Evolutionary conservation across 1,140 invertebrate genomes (phyloP).

Genomic region (Globodera rostochiensis): DNA sequence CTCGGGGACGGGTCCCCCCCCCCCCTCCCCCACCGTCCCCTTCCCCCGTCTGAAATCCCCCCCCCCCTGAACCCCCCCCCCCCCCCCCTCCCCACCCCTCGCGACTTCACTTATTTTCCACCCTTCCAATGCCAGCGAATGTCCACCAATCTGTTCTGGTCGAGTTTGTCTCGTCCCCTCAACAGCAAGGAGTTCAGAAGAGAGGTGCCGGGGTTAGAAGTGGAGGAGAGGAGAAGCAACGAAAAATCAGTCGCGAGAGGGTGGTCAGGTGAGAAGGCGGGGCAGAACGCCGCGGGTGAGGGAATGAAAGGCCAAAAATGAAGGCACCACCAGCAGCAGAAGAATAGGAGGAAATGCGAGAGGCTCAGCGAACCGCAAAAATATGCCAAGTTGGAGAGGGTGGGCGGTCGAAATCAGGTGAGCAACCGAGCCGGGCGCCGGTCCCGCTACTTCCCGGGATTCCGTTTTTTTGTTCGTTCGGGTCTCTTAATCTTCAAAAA

Average conservation of each 20-base stretch:
- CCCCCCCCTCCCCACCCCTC: no score
- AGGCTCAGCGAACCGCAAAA: conserved; percentile 22
- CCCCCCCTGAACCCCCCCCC: no score
- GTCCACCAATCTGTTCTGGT: not conserved
- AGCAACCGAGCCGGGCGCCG: not conserved
- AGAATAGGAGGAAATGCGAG: not conserved
- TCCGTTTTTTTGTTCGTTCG: no score
- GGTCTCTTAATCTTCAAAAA: not conserved
- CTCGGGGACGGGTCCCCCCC: no score
- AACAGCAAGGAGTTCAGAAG: not conserved
- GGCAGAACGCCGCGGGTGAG: not conserved
- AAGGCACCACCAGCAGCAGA: not conserved
- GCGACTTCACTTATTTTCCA: no score
- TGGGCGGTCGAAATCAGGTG: conserved; percentile 20
- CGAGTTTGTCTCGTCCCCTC: not conserved
- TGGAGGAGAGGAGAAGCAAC: not conserved
- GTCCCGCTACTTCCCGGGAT: not conserved
- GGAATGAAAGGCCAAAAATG: conserved; percentile 11
- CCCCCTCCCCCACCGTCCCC: no score
- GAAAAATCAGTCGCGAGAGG: not conserved
- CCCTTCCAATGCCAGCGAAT: not conserved
- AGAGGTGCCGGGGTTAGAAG: not conserved
- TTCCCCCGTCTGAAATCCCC: no score
- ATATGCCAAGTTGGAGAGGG: conserved; percentile 12
- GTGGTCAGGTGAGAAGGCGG: conserved; percentile 12